phyloP scores from a whole-genome alignment of 2,113 vertebrate genomes.

The Hepsetus odoe region DNA sequence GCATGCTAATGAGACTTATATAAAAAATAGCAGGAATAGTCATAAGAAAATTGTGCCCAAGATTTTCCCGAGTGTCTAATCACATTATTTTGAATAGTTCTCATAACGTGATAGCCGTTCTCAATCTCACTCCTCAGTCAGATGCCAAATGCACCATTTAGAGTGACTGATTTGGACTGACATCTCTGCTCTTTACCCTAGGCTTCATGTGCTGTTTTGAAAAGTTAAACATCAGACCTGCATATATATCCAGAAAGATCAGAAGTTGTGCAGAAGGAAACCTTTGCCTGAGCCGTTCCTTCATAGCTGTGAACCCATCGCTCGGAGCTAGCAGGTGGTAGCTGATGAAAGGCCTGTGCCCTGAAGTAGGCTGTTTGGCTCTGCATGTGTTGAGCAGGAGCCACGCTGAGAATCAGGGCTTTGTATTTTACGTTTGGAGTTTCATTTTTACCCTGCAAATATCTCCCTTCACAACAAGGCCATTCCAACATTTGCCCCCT shows the following conservation, averaged over 20 bases:
- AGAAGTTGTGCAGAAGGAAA: background rate
- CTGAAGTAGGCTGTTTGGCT: conserved; percentile 17
- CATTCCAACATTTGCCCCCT: conserved; percentile 6
- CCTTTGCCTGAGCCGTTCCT: conserved; percentile 7
- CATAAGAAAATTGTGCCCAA: background rate
- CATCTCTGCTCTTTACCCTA: conserved; percentile 15
- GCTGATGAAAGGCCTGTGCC: conserved; percentile 4
- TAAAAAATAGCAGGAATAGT: background rate
- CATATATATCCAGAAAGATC: background rate
- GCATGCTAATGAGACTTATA: background rate
- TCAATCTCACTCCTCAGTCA: background rate
- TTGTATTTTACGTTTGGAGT: conserved; percentile 20
- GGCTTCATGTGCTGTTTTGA: background rate
- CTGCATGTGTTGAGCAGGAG: conserved; percentile 18
- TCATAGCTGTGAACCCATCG: background rate
- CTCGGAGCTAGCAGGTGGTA: conserved; percentile 6
- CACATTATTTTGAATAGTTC: background rate
- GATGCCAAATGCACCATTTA: background rate
- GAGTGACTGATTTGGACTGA: background rate
- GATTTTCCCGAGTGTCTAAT: background rate
- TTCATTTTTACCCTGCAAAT: conserved; percentile 18
- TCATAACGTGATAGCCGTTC: background rate
- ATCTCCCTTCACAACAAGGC: conserved; percentile 5
- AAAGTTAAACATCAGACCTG: conserved; percentile 3
- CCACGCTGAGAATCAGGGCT: conserved; percentile 23